phyloP scores from a whole-genome alignment of 2,113 vertebrate genomes.

The Anthoscopus minutus region DNA sequence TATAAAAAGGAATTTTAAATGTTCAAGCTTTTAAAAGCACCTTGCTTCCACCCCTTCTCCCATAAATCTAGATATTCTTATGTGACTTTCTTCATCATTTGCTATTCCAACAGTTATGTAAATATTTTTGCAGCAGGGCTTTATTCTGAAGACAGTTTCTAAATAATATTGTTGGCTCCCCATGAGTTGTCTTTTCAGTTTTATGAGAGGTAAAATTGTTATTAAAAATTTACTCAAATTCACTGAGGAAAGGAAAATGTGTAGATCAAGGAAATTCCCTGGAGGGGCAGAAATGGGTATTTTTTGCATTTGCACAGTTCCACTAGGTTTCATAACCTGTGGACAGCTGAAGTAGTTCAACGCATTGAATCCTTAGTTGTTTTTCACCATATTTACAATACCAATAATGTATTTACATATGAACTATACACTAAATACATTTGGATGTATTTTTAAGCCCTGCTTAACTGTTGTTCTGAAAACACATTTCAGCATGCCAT shows the following conservation, averaged over 20 bases:
- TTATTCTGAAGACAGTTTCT: background rate
- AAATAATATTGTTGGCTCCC: background rate
- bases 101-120: background rate
- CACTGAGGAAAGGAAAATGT: background rate
- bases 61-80: background rate
- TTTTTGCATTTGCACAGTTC: background rate
- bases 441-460: background rate
- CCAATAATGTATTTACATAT: background rate
- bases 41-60: background rate
- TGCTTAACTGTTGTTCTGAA: constrained; percentile 14
- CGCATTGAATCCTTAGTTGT: background rate
- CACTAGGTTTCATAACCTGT: background rate
- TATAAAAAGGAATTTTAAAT: background rate
- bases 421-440: background rate
- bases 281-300: background rate
- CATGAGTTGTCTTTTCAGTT: background rate
- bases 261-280: background rate
- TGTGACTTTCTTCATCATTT: background rate
- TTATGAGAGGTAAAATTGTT: background rate
- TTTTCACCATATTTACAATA: background rate
- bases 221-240: background rate
- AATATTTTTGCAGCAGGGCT: background rate
- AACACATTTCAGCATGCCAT: background rate
- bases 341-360: background rate
- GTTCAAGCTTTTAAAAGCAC: background rate